These are phyloP conservation scores for Plodia interpunctella DNA, from an alignment of 1,140 invertebrate genomes.

Conservation along the genomic window DNA sequence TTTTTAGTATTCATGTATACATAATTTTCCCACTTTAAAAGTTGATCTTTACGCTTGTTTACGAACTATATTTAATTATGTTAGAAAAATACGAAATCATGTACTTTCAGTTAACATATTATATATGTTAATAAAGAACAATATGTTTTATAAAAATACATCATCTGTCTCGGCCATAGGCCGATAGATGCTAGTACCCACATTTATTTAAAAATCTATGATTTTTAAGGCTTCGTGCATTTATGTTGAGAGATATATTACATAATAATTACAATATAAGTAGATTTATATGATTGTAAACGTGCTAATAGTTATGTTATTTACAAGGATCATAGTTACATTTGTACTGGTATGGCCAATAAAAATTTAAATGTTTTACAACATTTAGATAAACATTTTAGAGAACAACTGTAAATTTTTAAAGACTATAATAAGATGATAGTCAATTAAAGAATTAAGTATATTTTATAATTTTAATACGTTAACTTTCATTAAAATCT, in stretches of 20 bases:
- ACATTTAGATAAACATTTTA: conserved; percentile 61
- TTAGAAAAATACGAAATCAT: conserved; percentile 76
- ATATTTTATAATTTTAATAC: conserved; percentile 14
- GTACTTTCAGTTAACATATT: conserved; percentile 76
- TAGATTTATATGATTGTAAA: conserved; percentile 62
- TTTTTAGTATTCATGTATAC: conserved; percentile 46
- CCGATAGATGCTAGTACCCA: conserved; percentile 68
- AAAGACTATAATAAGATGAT: conserved; percentile 18
- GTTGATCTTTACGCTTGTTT: conserved; percentile 62
- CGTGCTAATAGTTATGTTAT: conserved; percentile 51
- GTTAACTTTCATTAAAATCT: conserved; percentile 63
- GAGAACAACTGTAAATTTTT: conserved; percentile 57
- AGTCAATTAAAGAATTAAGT: not conserved
- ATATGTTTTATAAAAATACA: conserved; percentile 76
- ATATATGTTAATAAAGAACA: conserved; percentile 76
- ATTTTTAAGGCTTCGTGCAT: conserved; percentile 74
- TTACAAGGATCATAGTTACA: conserved; percentile 61
- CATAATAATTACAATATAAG: conserved; percentile 72
- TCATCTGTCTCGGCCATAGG: conserved; percentile 53
- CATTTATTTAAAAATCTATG: conserved; percentile 71
- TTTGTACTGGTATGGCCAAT: conserved; percentile 72
- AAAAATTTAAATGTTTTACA: conserved; percentile 56
- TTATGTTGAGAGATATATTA: conserved; percentile 69
- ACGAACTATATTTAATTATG: conserved; percentile 61
- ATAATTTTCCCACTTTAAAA: conserved; percentile 53